These are phyloP conservation scores for Philopedon plagiatum DNA, from an alignment of 2,888 invertebrate species.

Conservation along the genomic window DNA sequence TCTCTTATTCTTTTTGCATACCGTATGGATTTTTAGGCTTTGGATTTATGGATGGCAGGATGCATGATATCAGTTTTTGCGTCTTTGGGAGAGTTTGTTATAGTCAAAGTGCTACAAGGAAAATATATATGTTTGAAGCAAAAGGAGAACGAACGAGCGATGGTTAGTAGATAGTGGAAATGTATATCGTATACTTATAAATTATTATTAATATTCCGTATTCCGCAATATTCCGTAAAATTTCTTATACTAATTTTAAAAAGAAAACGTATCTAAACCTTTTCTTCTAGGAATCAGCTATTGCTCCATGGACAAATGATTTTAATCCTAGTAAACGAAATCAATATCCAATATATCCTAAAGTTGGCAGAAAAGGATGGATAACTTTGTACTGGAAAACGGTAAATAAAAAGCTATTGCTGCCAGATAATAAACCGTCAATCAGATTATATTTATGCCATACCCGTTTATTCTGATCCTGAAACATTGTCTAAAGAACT, in stretches of 20 bases:
- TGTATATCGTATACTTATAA: no score
- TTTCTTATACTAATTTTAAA: no score
- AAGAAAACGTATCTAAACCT: no score
- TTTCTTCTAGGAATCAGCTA: conserved; percentile 57
- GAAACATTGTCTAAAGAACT: no score
- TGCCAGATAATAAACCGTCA: no score
- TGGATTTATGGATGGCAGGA: conserved; percentile 91
- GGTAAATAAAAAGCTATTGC: conserved; percentile 54
- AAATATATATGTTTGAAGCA: conserved; percentile 78
- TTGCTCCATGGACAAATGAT: conserved; percentile 61
- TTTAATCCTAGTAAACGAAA: conserved; percentile 48
- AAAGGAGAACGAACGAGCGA: conserved; percentile 71
- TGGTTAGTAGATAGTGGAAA: conserved; percentile 17
- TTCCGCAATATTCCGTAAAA: no score
- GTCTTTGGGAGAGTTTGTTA: conserved; percentile 86
- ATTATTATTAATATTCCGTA: no score
- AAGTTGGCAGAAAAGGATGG: conserved; percentile 43
- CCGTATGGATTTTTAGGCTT: conserved; percentile 75
- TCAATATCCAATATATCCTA: conserved; percentile 20
- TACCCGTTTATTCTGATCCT: no score
- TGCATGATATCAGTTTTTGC: conserved; percentile 91
- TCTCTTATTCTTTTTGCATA: no score
- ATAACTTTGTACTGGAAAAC: conserved; percentile 61
- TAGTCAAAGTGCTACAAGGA: conserved; percentile 85
- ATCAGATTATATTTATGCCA: conserved; percentile 1